Percentiles rank a stretch among this genome's conserved stretches.
phyloP scores from a whole-genome alignment of 2,113 vertebrate species.

The Melanerpes formicivorus region DNA sequence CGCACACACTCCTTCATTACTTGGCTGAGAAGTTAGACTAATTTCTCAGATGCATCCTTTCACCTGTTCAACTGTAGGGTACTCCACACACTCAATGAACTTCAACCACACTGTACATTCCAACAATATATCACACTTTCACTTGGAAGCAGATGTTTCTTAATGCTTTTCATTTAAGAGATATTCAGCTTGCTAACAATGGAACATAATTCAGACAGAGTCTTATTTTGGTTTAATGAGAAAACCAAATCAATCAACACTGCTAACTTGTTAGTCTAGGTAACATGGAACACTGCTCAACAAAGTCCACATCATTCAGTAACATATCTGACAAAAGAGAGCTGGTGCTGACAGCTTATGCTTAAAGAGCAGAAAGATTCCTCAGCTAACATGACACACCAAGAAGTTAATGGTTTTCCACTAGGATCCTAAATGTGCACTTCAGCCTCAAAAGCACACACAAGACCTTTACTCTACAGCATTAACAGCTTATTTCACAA shows the following conservation, averaged over 20 bases:
- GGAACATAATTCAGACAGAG: background rate
- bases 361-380: background rate
- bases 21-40: background rate
- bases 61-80: background rate
- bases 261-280: rapidly evolving
- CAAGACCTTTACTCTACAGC: background rate
- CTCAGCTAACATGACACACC: background rate
- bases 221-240: background rate
- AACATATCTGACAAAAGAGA: background rate
- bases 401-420: background rate
- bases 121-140: background rate
- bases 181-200: background rate
- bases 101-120: background rate
- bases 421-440: background rate
- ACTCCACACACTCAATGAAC: background rate
- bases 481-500: background rate
- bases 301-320: background rate
- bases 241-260: background rate
- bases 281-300: background rate
- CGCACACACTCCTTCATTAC: background rate
- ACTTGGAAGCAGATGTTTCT: background rate
- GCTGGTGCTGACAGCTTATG: too few species aligned
- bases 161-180: background rate
- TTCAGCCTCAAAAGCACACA: background rate
- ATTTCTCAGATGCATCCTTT: background rate